These are phyloP conservation scores for Edolisoma coerulescens DNA, from an alignment of 2,113 vertebrate species.

Conservation along the genomic window DNA sequence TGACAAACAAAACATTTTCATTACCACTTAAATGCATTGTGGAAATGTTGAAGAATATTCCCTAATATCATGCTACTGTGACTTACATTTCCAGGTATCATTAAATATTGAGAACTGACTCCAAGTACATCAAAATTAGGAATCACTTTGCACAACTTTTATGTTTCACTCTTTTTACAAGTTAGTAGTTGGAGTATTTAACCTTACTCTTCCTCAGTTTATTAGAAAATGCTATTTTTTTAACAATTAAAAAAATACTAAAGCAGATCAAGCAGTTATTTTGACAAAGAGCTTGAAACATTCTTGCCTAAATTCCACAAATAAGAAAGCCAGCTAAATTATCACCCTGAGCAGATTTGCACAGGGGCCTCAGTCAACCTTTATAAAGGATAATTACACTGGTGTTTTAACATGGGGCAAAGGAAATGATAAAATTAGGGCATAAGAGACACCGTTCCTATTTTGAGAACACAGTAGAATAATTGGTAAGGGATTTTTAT, in stretches of 20 bases:
- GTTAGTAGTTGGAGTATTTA: constrained; percentile 71
- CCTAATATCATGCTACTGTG: background rate
- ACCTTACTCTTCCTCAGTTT: constrained; percentile 63
- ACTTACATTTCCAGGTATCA: background rate
- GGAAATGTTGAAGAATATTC: background rate
- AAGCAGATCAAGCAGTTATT: constrained; percentile 71
- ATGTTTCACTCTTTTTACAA: constrained; percentile 62
- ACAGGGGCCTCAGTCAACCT: constrained; percentile 63
- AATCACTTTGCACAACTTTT: constrained; percentile 47
- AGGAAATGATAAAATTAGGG: constrained; percentile 73
- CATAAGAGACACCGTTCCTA: constrained; percentile 66
- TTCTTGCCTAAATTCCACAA: constrained; percentile 74
- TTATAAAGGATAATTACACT: constrained; percentile 69
- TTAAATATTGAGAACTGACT: constrained; percentile 58
- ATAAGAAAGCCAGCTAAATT: constrained; percentile 66
- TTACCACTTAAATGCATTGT: background rate
- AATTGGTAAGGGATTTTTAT: constrained; percentile 72
- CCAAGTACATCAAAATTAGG: constrained; percentile 58
- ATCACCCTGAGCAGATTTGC: constrained; percentile 68
- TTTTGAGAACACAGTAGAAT: constrained; percentile 72
- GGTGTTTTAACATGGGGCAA: constrained; percentile 66
- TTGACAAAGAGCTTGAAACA: constrained; percentile 71
- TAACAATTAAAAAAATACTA: constrained; percentile 67
- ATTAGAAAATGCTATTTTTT: constrained; percentile 70
- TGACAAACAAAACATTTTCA: background rate